phyloP scores from a whole-genome alignment of 2,888 invertebrate genomes.

The Yponomeuta malinellus region DNA sequence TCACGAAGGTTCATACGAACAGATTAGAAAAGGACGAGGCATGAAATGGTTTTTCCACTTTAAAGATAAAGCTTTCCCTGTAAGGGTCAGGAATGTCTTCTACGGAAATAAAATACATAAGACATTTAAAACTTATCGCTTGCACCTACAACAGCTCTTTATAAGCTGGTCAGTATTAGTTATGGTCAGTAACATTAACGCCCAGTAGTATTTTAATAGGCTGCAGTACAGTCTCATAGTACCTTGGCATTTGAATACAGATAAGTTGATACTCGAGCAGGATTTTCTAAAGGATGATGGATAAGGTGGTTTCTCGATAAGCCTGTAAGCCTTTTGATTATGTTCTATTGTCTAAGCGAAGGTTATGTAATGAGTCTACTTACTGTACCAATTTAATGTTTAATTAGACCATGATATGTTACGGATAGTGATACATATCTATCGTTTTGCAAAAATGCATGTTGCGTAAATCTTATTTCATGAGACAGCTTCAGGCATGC shows the following conservation, averaged over 20 bases:
- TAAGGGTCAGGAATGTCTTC: too few species aligned
- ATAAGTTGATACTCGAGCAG: not conserved
- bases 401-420: slow-evolving; percentile 1
- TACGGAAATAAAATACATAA: too few species aligned
- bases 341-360: not conserved
- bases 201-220: slow-evolving; percentile 1
- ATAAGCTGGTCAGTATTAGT: not conserved
- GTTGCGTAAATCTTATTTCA: not conserved
- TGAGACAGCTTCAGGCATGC: too few species aligned
- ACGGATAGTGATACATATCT: not conserved
- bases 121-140: too few species aligned
- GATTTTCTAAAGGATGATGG: slow-evolving; percentile 3
- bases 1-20: too few species aligned
- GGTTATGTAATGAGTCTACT: not conserved
- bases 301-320: slow-evolving; percentile 1
- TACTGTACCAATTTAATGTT: not conserved
- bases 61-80: too few species aligned
- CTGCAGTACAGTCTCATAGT: not conserved
- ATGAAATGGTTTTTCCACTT: too few species aligned
- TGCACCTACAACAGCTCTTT: not conserved
- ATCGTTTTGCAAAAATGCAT: not conserved
- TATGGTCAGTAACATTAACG: not conserved
- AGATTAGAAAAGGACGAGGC: too few species aligned
- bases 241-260: slow-evolving; percentile 8
- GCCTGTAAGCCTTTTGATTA: not conserved